Base-by-base conservation (phyloP, 2,888 invertebrate species). In the Eilema griseolum region DNA sequence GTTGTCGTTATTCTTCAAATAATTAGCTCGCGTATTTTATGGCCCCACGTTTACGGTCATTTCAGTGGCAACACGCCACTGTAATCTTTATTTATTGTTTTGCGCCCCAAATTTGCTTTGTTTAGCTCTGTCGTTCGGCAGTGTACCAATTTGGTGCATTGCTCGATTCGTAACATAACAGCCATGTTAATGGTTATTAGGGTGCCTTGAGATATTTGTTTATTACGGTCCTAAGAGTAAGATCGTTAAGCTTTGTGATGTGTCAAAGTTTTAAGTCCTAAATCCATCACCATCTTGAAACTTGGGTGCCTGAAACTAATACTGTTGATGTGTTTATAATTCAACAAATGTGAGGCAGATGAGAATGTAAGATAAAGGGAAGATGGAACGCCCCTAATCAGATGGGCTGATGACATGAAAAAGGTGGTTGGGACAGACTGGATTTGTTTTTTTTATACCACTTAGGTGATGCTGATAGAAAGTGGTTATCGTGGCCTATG, bases 1-100 rank as follows among this genome's bases (percentile, higher is more conserved):
- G n/a, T n/a, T 8, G 1, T 37, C 11, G 11, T 37, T 37, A 37
- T 41, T 41, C 3, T 41, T 41, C 41, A 41, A 16, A 41, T 41
- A 37, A 41, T 41, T 41, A 41, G 14, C 14, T 23, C 26, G 60
- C 37, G 16, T 23, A 24, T 75, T 74, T 73, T 60, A 24, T 46
- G 62, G 68, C 80, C 78, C 62, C 11, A 75, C 74, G 26, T 64
- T 67, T 75, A 76, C 73, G 82, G 83, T 79, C 77, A 81, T 79
- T 76, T 75, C 73, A 61, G 82, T 79, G 74, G 73, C 74, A 78
- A 73, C 77, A 75, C 75, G 82, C 75, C 81, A 78, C 77, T 61
- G 82, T 83, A 83, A 83, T 83, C 83, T 83, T 83, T 83, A 83
- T 83, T 83, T 83, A 83, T 83, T 67, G 78, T 81, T 76, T 80